These are phyloP conservation scores for Saguinus imperator DNA, from an alignment of 2,113 vertebrate genomes.

Conservation along the genomic window DNA sequence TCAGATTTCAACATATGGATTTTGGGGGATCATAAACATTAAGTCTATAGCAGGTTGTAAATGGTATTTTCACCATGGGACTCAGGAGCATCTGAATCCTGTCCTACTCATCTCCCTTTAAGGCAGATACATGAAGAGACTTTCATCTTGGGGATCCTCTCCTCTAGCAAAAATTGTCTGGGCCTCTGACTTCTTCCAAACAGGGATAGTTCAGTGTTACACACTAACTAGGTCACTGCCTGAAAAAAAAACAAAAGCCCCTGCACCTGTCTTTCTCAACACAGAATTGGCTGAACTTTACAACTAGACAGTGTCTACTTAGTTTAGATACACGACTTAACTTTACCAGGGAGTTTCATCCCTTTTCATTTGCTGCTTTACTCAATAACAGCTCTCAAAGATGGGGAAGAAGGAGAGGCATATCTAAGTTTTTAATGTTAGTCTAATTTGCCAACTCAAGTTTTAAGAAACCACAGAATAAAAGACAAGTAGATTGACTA, in stretches of 20 bases:
- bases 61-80: neutral
- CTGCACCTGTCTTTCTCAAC: neutral
- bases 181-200: neutral
- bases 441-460: neutral
- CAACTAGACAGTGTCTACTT: neutral
- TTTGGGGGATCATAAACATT: neutral
- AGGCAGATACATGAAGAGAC: neutral
- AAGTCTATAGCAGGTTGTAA: neutral
- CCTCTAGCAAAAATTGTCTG: neutral
- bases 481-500: neutral
- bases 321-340: neutral
- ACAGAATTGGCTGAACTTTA: neutral
- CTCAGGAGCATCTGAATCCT: neutral
- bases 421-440: neutral
- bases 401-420: neutral
- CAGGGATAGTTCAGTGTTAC: neutral
- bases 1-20: neutral
- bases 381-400: constrained; percentile 13
- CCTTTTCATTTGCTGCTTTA: neutral
- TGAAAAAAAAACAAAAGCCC: neutral
- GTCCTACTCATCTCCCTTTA: neutral
- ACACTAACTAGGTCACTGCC: neutral
- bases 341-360: neutral
- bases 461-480: neutral
- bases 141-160: neutral